phyloP scores from a whole-genome alignment of 2,797 vertebrate species.

The Nyctalus aviator region DNA sequence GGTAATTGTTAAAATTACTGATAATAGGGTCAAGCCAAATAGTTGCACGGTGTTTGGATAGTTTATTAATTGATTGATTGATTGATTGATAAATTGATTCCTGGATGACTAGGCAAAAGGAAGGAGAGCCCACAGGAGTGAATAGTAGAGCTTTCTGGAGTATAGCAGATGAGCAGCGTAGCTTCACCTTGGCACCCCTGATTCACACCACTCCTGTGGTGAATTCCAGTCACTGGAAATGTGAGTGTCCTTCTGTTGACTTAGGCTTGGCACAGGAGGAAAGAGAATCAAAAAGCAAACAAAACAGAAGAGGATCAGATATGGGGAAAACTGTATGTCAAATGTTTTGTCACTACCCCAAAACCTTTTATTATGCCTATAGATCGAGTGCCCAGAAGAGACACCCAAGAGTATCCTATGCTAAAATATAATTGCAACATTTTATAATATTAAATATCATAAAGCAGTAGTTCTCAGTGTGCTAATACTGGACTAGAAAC shows the following conservation, averaged over 20 bases:
- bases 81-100: background rate
- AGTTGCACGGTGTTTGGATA: background rate
- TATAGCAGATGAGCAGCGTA: background rate
- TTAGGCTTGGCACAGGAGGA: background rate
- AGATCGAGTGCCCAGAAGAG: background rate
- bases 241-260: background rate
- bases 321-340: background rate
- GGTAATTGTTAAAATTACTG: constrained; percentile 5
- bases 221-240: background rate
- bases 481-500: background rate
- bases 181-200: background rate
- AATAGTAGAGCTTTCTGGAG: background rate
- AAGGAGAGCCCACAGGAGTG: background rate
- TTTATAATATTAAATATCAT: background rate
- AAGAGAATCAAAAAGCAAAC: background rate
- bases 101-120: background rate
- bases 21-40: background rate
- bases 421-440: background rate
- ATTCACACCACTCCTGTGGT: background rate
- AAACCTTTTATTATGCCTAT: background rate
- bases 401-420: background rate
- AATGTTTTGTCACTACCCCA: background rate
- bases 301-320: background rate
- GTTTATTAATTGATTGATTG: background rate
- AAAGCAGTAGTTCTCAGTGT: background rate